Evolutionary conservation across 2,888 invertebrate species (phyloP), one percentile per base, ranked within the genome.

Genomic region (Salpingus planirostris): DNA sequence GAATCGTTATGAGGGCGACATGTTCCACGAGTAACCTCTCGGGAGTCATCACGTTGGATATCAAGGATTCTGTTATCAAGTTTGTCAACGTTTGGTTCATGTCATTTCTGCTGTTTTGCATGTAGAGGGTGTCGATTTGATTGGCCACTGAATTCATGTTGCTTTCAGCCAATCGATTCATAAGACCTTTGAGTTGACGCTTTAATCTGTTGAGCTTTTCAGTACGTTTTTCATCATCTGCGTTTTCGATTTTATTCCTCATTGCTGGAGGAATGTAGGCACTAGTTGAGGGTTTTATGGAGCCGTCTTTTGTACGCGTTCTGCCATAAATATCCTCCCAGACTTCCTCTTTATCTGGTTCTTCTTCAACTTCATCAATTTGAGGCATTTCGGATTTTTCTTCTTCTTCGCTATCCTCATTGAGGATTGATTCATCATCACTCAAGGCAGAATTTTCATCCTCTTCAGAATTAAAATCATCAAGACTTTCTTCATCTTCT

Each of bases 311-410:
- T 55, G 85, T 83, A 45, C 89, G 72, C 46, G 81, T 73, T 36
- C 93, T 71, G 0, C 95, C 95, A 65, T 96, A 95, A 57, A 96
- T 95, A 67, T 96, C 95, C 69, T 95, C 90, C 80, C 82, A 84
- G 5, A 60, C 57, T 43, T 27, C 22, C n/a, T 49, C 47, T 2
- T 48, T 44, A 2, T 53, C 52, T 8, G 57, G 28, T 26, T 44
- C 29, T 3, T 37, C 37, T 26, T 38, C 31, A 3, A 38, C 32
- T n/a, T n/a, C n/a, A n/a, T n/a, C n/a, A n/a, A n/a, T n/a, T n/a
- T n/a, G n/a, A n/a, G n/a, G n/a, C 24, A 30, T 24, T 14, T 33
- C 31, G 13, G 39, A 29, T 40, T 33, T 25, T 14, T 42, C 49
- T 31, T 37, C 38, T 11, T 47, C 48, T 21, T 47, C 23, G 32